Percentiles rank a stretch among this genome's conserved stretches.
Evolutionary conservation across 2,797 vertebrate genomes (phyloP).

Genomic region (Sebastes matsubarae): DNA sequence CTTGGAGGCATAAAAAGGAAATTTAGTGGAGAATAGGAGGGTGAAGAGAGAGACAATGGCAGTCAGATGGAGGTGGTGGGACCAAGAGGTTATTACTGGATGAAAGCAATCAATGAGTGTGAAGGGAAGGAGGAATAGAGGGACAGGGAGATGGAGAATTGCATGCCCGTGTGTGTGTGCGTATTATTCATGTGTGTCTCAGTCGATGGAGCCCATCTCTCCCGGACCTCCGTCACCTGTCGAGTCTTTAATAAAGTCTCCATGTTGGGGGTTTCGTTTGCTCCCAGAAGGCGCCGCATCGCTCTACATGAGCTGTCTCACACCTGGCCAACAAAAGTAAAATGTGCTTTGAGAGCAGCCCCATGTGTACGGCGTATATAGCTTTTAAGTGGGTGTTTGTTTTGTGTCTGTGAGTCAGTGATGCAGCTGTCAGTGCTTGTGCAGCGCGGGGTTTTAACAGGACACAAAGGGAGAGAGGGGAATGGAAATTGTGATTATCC

Average conservation of each 20-base stretch:
- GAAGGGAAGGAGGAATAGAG: conserved; percentile 31
- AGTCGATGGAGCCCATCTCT: conserved; percentile 50
- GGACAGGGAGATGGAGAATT: conserved; percentile 38
- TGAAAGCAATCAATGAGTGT: conserved; percentile 74
- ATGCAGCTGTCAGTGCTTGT: background rate
- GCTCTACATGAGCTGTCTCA: conserved; percentile 54
- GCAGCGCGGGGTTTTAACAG: background rate
- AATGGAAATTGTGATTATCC: background rate
- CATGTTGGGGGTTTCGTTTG: conserved; percentile 48
- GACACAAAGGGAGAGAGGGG: background rate
- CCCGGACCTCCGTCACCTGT: conserved; percentile 61
- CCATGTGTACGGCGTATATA: background rate
- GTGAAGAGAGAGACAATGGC: conserved; percentile 42
- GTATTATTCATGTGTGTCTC: conserved; percentile 9
- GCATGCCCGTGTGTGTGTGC: conserved; percentile 5
- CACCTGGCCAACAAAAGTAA: conserved; percentile 21
- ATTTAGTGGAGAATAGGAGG: conserved; percentile 40
- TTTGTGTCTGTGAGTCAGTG: background rate
- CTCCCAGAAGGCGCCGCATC: conserved; percentile 35
- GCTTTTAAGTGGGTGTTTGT: conserved; percentile 10
- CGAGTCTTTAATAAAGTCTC: conserved; percentile 71
- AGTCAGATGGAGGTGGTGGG: conserved; percentile 51
- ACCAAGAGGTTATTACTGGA: conserved; percentile 68
- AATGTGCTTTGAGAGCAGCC: conserved; percentile 23
- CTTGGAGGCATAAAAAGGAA: conserved; percentile 12